Evolutionary conservation across 1,140 invertebrate species (phyloP), one percentile per base, ranked within the genome.

Genomic region (Drosophila nannoptera): DNA sequence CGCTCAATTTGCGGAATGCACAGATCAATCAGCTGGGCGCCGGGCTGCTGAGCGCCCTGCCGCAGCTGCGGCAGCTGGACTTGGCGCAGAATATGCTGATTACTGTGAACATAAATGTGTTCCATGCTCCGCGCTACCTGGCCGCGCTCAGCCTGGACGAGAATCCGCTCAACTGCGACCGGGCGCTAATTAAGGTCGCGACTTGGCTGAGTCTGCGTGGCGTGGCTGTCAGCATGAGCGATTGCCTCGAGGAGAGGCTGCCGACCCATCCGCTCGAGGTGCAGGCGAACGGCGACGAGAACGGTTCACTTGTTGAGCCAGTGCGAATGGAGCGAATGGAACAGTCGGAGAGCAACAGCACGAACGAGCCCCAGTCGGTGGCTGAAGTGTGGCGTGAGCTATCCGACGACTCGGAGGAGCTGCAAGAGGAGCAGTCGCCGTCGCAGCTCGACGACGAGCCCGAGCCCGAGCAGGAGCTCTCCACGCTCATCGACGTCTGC

Each of bases 131-230:
- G 1, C 69, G 69, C 3, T 68, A 73, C 49, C 45, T 89, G 45
- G 63, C 72, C 38, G 35, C 61, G 0, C 38, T 89, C 5, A 87
- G 81, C 56, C 43, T 89, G 0, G 75, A 80, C 45, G 75, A 80
- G 33, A 89, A 89, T 75, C 73, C 74, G 31, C 77, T 86, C 5
- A 88, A 80, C 22, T 89, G 83, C 49, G 77, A 89, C 75, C 68
- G 71, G 0, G 68, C 70, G 0, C 35, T 89, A 32, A 40, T 60
- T 42, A 77, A 70, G 42, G 74, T 82, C 14, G 64, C 80, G 11
- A 72, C 58, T 0, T 58, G 69, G 42, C 38, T 89, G 7, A 67
- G 72, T 4, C 43, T 83, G n/a, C 63, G 69, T 5, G 80, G 75
- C 6, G 78, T 88, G 11, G 52, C 35, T 7, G 35, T 87, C 7